phyloP scores from a whole-genome alignment of 2,797 vertebrate species.

The Eleutherodactylus coqui region DNA sequence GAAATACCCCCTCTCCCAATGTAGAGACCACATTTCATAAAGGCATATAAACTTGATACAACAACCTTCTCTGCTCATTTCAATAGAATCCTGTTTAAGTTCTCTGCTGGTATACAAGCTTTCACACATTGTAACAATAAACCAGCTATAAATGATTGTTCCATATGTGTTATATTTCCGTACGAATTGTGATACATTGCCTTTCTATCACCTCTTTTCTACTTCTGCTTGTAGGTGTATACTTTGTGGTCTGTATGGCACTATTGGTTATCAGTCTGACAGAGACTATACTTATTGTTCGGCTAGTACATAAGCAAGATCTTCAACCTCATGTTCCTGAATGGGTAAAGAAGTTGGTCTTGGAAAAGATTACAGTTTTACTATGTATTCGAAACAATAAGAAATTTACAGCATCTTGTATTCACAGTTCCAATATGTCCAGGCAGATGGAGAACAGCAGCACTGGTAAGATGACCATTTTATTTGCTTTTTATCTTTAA shows the following conservation, averaged over 20 bases:
- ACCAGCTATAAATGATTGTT: too few species aligned
- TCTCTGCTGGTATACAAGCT: too few species aligned
- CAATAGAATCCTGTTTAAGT: too few species aligned
- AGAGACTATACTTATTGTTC: constrained; percentile 93
- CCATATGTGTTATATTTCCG: neutral
- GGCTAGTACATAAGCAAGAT: constrained; percentile 94
- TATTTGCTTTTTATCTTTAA: too few species aligned
- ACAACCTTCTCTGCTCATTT: too few species aligned
- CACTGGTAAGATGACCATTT: constrained; percentile 77
- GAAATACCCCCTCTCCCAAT: too few species aligned
- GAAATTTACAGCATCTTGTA: constrained; percentile 72
- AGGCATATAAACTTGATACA: too few species aligned
- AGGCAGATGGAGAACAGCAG: constrained; percentile 79
- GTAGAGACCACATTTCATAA: too few species aligned
- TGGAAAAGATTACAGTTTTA: constrained; percentile 81
- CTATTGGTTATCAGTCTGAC: constrained; percentile 94
- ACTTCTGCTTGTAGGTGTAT: constrained; percentile 80
- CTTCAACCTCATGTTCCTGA: constrained; percentile 88
- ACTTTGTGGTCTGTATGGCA: constrained; percentile 99
- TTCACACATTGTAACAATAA: too few species aligned
- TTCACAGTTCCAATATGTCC: constrained; percentile 71
- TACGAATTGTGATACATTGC: neutral
- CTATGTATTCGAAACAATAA: constrained; percentile 85
- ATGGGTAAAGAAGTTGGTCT: constrained; percentile 87
- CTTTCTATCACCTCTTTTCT: neutral